Evolutionary conservation across 2,888 invertebrate species (phyloP).

Genomic region (Myopa testacea): DNA sequence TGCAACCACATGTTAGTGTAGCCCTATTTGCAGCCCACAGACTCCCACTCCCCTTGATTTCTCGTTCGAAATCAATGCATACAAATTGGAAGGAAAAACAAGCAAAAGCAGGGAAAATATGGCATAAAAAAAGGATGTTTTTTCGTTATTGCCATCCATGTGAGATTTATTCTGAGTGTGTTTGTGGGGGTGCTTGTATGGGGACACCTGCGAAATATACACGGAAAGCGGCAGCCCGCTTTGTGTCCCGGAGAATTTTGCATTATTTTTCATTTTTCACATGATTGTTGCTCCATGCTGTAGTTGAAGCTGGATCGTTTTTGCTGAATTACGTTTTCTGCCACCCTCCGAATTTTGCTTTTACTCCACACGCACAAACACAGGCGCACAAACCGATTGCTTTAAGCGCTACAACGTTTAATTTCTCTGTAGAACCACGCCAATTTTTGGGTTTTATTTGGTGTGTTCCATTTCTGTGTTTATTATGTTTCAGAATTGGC

Average conservation of each 20-base stretch:
- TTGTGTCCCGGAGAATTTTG: constrained; percentile 57
- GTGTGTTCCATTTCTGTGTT: not conserved
- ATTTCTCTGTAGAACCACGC: not conserved
- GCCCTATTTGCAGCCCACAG: not conserved
- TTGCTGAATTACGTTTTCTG: not conserved
- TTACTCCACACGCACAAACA: not conserved
- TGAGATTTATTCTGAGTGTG: constrained; percentile 48
- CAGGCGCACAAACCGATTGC: constrained; percentile 22
- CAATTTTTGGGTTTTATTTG: not conserved
- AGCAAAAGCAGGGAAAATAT: not conserved
- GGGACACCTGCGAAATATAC: not conserved
- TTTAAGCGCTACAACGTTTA: constrained; percentile 6
- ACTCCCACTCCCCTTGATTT: too few relatives aligned
- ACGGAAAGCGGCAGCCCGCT: not conserved
- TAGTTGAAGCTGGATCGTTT: not conserved
- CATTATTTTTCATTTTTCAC: constrained; percentile 28
- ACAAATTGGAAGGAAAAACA: constrained; percentile 52
- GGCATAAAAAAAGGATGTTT: constrained; percentile 48
- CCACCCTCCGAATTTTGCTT: not conserved
- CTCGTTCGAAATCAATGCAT: constrained; percentile 60
- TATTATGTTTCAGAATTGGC: not conserved
- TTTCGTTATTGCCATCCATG: constrained; percentile 48
- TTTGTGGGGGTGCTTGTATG: constrained; percentile 3
- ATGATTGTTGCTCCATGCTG: not conserved
- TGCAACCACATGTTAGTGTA: constrained; percentile 35